Evolutionary conservation across 64 coral and sea anemone genomes (phyloP), one percentile per base, ranked within the genome.

Genomic region (Orbicella faveolata): DNA sequence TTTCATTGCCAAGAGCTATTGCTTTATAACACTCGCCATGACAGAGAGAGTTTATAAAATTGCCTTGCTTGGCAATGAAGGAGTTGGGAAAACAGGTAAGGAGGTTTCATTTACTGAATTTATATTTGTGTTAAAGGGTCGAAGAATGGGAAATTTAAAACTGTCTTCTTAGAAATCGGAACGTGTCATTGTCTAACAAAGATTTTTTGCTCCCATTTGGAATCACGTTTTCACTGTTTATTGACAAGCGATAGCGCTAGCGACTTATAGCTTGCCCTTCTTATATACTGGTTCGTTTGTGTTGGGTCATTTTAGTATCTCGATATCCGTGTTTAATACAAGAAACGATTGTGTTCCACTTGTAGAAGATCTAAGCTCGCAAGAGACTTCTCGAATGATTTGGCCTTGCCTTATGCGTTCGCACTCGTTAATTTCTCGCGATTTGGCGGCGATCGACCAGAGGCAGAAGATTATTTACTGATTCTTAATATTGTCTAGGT

Each of bases 51-150:
- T 89, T 20, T 93, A 93, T 62, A 93, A 93, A 83, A 93, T 93
- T 83, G 79, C 92, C 14, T 30, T 93, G 20, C 87, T 93, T 35
- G 92, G 92, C n/a, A 88, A 93, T 51, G 92, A 93, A 84, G 87
- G 92, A 89, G 92, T 89, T 9, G 92, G 92, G 1, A 93, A 93
- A 84, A 93, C 92, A 66, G 92, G 92, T 93, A 17, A 72, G 90
- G 14, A 18, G 77, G 61, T 55, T 44, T 64, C 7, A 19, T 2
- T 81, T 33, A 17, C 59, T 4, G 4, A 61, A 36, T 16, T 21
- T 54, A 7, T 18, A 4, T 63, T 26, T 20, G 65, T 68, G 16
- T 19, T 0, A 68, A 26, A 23, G 21, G 9, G 3, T 26, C 9
- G n/a, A 70, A 70, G 67, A 70, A 25, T n/a, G 9, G 1, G 67